A percentile compares a stretch with the other conserved stretches of the same genome.
Conservation (phyloP, 30 jellyfish, hydroid and myxozoan species). For the Hydractinia echinata region DNA sequence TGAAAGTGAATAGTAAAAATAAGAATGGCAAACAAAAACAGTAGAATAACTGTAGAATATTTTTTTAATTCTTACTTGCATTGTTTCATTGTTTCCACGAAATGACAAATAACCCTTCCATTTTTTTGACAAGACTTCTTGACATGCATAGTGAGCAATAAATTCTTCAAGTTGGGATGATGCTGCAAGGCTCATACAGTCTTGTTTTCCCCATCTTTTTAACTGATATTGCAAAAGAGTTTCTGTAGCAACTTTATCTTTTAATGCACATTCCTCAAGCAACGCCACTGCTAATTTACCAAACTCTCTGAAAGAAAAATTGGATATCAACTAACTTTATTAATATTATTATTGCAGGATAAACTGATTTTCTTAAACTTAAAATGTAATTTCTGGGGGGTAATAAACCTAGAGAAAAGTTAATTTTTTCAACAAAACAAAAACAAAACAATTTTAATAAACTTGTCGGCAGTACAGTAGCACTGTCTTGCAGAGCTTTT, state of each 20-base stretch:
- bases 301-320: conserved; percentile 35
- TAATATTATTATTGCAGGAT: too few relatives aligned
- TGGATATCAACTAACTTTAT: too few relatives aligned
- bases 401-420: too few relatives aligned
- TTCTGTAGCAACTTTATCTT: conserved; percentile 41
- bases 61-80: neutral
- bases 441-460: too few relatives aligned
- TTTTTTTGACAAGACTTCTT: conserved; percentile 44
- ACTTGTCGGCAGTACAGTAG: too few relatives aligned
- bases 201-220: conserved; percentile 58
- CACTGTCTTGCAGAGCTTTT: too few relatives aligned
- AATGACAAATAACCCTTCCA: conserved; percentile 71
- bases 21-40: too few relatives aligned
- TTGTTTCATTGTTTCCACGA: neutral
- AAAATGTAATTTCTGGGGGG: too few relatives aligned
- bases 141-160: conserved; percentile 72
- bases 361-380: too few relatives aligned
- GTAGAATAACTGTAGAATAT: too few relatives aligned
- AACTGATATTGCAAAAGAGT: conserved; percentile 50
- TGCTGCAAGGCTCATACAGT: conserved; percentile 57
- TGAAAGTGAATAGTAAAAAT: too few relatives aligned
- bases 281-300: conserved; percentile 54
- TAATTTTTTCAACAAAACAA: too few relatives aligned
- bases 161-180: conserved; percentile 45
- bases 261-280: conserved; percentile 50